phyloP scores from a whole-genome alignment of 2,888 invertebrate genomes.

The Patella caerulea region DNA sequence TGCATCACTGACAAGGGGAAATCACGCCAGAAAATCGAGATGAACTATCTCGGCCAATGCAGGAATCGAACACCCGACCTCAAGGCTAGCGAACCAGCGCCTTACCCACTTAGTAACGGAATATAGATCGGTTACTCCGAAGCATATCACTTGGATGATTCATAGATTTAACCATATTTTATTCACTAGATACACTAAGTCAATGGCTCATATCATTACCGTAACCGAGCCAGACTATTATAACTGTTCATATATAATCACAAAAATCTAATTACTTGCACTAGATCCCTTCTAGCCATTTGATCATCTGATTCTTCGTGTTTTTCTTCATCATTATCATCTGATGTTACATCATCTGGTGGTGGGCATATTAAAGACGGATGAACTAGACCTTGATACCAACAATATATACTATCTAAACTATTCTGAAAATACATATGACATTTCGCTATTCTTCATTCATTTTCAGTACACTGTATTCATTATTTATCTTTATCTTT shows the following conservation, averaged over 20 bases:
- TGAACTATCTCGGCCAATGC: no score
- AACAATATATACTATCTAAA: conserved; percentile 64
- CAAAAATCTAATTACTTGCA: conserved; percentile 68
- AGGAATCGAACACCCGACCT: no score
- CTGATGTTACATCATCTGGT: conserved; percentile 45
- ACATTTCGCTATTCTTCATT: not conserved
- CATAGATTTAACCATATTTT: no score
- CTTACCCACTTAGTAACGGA: no score
- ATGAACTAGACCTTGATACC: conserved; percentile 73
- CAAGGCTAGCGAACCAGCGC: no score
- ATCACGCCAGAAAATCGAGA: no score
- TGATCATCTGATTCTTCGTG: conserved; percentile 84
- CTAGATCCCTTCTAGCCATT: conserved; percentile 85
- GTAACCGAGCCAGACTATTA: not conserved
- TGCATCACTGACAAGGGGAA: no score
- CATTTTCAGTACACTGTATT: not conserved
- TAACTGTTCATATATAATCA: not conserved
- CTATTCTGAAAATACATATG: conserved; percentile 73
- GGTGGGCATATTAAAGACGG: conserved; percentile 72
- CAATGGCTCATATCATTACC: not conserved
- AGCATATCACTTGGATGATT: no score
- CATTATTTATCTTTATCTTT: not conserved
- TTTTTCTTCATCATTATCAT: conserved; percentile 72
- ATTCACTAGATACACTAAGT: not conserved
- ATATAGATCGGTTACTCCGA: no score